Evolutionary conservation across 2,888 invertebrate species (phyloP).

Genomic region (Chrysomela aeneicollis): DNA sequence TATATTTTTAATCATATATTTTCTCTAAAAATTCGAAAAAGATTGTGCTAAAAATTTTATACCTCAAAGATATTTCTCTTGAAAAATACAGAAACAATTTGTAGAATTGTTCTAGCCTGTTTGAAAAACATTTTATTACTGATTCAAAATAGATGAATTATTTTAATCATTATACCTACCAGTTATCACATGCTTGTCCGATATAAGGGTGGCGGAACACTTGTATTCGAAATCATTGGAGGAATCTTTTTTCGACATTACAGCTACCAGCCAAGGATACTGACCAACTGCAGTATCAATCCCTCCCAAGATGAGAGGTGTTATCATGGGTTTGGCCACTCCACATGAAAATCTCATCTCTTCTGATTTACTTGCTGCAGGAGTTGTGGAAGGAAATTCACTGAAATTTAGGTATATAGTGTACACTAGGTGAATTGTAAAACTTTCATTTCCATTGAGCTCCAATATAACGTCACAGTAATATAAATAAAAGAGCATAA

Average conservation of each 20-base stretch:
- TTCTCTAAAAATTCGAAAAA: too few relatives aligned
- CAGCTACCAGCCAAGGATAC: conserved; percentile 54
- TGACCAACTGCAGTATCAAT: conserved; percentile 45
- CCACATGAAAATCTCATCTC: conserved; percentile 42
- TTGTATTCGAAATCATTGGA: conserved; percentile 50
- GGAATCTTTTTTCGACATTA: conserved; percentile 34
- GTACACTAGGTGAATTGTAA: too few relatives aligned
- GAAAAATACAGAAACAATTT: too few relatives aligned
- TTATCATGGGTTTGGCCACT: conserved; percentile 28
- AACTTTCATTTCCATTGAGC: too few relatives aligned
- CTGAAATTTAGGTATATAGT: background rate
- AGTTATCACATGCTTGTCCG: conserved; percentile 53
- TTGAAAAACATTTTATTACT: too few relatives aligned
- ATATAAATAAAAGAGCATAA: too few relatives aligned
- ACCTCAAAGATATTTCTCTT: too few relatives aligned
- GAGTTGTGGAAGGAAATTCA: conserved; percentile 4
- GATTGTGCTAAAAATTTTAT: too few relatives aligned
- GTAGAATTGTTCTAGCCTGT: too few relatives aligned
- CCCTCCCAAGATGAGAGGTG: conserved; percentile 50
- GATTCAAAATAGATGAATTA: background rate
- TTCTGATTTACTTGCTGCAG: background rate
- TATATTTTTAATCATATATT: too few relatives aligned
- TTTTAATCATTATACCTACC: conserved; percentile 42
- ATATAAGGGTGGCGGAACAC: conserved; percentile 54
- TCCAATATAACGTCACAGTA: too few relatives aligned